phyloP scores from a whole-genome alignment of 2,888 invertebrate genomes.

The Ceratothoa steindachneri region DNA sequence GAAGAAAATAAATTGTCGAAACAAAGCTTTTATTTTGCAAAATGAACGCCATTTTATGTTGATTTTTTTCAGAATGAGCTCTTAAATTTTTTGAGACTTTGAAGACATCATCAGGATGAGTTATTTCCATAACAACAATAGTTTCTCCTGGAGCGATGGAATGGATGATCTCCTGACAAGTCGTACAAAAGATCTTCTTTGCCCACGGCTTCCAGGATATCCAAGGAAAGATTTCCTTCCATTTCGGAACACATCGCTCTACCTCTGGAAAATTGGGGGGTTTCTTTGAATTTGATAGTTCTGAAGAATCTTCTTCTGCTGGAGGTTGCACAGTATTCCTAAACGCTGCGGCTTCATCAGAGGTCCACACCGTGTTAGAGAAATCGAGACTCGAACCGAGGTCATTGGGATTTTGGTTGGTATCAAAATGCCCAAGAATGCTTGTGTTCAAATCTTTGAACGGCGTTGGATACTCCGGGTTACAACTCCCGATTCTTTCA shows the following conservation, averaged over 20 bases:
- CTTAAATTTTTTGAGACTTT: not conserved
- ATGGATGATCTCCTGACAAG: not conserved
- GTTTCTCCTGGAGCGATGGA: not conserved
- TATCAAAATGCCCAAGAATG: not conserved
- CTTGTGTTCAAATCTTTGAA: not conserved
- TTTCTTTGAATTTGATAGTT: too few species aligned
- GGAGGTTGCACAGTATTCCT: not conserved
- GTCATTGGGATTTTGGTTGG: not conserved
- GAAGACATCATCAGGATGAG: constrained; percentile 1
- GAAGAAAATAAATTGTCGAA: not conserved
- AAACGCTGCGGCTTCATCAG: not conserved
- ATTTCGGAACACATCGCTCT: not conserved
- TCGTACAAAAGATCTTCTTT: not conserved
- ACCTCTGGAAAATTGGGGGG: not conserved
- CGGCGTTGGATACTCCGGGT: not conserved
- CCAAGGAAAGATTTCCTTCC: constrained; percentile 4
- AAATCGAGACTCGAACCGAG: not conserved
- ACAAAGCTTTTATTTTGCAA: not conserved
- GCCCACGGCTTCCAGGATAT: not conserved
- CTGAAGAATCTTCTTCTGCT: not conserved
- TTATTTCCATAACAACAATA: not conserved
- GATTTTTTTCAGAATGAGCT: not conserved
- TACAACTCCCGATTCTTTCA: not conserved
- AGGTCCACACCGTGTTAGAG: not conserved
- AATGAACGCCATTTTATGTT: not conserved